Percentiles rank a stretch among this genome's conserved stretches.
phyloP scores from a whole-genome alignment of 1,140 invertebrate species.

The Centruroides sculpturatus region DNA sequence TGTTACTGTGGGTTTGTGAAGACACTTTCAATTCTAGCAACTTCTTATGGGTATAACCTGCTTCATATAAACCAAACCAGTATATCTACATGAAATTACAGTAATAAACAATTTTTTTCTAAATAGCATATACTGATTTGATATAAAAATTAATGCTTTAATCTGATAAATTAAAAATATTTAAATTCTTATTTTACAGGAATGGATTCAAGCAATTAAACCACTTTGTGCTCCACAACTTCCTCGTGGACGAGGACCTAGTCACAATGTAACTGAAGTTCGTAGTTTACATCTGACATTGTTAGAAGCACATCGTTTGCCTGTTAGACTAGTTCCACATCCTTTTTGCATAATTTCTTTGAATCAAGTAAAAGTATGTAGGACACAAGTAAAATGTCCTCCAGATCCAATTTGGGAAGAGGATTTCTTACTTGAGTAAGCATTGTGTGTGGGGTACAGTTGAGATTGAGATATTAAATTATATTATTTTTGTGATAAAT shows the following conservation, averaged over 20 bases:
- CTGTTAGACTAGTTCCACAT: conserved; percentile 19
- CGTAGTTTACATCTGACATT: conserved; percentile 69
- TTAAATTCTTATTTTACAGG: conserved; percentile 32
- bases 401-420: conserved; percentile 23
- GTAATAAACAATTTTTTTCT: no score
- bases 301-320: conserved; percentile 29
- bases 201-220: conserved; percentile 83
- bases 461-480: no score
- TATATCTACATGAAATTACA: no score
- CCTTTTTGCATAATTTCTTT: conserved; percentile 20
- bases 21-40: no score
- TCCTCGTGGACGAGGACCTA: conserved; percentile 49
- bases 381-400: conserved; percentile 21
- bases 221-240: conserved; percentile 83
- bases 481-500: no score
- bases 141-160: no score
- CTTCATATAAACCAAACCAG: no score
- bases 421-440: conserved; percentile 17
- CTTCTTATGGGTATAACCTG: no score
- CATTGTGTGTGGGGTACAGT: not conserved
- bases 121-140: no score
- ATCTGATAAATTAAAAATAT: no score
- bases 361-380: conserved; percentile 41
- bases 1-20: no score
- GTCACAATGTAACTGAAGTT: conserved; percentile 41